Base-by-base conservation (phyloP, 2,113 vertebrate species). In the Semicossyphus pulcher region DNA sequence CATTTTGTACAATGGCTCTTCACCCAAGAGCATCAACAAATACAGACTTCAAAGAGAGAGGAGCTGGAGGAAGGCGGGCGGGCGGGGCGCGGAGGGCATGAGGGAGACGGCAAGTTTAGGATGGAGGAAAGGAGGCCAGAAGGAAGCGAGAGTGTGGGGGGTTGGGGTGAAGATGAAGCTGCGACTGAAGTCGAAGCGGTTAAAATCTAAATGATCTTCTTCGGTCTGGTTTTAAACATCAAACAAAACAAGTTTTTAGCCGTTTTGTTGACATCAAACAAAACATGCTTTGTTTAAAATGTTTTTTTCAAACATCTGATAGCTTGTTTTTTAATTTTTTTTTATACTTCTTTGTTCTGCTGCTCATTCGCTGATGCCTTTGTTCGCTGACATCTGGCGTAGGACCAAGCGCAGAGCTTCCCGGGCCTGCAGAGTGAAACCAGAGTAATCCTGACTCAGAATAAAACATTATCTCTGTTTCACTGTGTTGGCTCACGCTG, bases 1-100 rank as follows among this genome's bases (percentile, higher is more conserved):
- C 47, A 78, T 73, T 88, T 81, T 69, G 66, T 58, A 66, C 60
- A 74, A 70, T 76, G 54, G 60, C 68, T 56, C 57, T 60, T 86
- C 72, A 70, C 75, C 75, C 80, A 20, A 80, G 60, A 79, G 75
- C 78, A 72, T 86, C 80, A 76, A 74, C 75, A 71, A 60, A 80
- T 45, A 26, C 54, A 70, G 78, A 87, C 78, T 82, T 85, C 66
- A 87, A 84, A 85, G 80, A 54, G 26, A 39, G 37, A 21, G 3
- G 14, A 47, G 45, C 4, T 14, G 32, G 34, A 61, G 65, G 0
- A 1, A 12, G 49, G 59, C 34, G 47, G n/a, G n/a, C n/a, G n/a
- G n/a, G n/a, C 41, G 41, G 41, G 41, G 18, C 18, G 41, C n/a
- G n/a, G n/a, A n/a, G 52, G 52, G 23, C 2, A 31, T 8, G 39